Evolutionary conservation across 2,113 vertebrate species (phyloP), one percentile per base, ranked within the genome.

Genomic region (Choloepus hoffmanni): DNA sequence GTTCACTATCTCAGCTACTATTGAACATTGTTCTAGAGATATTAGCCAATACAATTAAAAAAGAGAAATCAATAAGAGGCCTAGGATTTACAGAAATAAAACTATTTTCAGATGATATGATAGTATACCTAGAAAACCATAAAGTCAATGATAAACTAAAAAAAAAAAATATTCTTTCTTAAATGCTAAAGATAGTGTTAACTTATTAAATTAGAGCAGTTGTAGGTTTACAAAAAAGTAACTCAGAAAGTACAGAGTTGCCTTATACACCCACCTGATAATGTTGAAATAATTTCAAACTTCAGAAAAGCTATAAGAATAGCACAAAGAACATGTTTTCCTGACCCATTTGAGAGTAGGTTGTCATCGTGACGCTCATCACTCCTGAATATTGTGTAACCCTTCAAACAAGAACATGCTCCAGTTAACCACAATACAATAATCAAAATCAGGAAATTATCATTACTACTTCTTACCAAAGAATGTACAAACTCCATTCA

Each of bases 381-480:
- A 28, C 1, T 24, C 14, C 12, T 62, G 65, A 65, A 76, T 40
- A 63, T 26, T 58, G 36, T 5, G 9, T n/a, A 92, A 76, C 1
- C 10, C 15, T 60, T 87, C 72, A 92, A 43, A 89, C 5, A 78
- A 83, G 1, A 55, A 28, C 2, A 33, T 72, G 84, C 30, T 89
- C 26, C 60, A 96, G 78, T 74, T 58, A 89, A 60, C 74, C 28
- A 3, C 26, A 63, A 72, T 3, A 13, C 40, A 76, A 93, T 26
- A 28, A 76, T 63, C 83, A 30, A 93, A 92, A 63, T 88, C 36
- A 84, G 86, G 65, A 91, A 93, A 72, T 70, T 36, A 65, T 68
- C 33, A 23, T 7, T 63, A 65, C 72, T 1, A 3, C 24, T 73
- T 81, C 14, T 28, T 62, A 24, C 53, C 23, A 43, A 7, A 53